Conservation (phyloP, 2,888 invertebrate genomes). For the Argyra leucocephala region DNA sequence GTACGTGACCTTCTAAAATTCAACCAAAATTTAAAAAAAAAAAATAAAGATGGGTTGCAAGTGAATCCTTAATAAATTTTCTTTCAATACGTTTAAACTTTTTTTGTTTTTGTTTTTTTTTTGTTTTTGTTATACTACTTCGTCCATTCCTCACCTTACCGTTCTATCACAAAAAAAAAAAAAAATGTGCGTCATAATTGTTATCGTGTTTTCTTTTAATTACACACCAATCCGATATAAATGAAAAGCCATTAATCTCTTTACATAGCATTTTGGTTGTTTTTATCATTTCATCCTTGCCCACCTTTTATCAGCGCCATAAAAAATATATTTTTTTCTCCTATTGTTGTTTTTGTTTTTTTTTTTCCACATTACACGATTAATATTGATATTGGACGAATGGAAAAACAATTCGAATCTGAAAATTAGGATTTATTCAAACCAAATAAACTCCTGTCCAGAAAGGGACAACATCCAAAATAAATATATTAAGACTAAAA, state of each 20-base stretch:
- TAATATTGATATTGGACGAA: too few species aligned
- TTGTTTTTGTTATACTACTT: neutral
- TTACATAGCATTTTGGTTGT: neutral
- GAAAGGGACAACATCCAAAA: too few species aligned
- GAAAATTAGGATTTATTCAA: too few species aligned
- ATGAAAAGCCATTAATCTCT: neutral
- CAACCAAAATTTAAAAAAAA: too few species aligned
- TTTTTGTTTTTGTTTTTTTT: neutral
- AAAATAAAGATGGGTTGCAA: neutral
- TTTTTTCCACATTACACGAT: too few species aligned
- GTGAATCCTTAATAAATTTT: neutral
- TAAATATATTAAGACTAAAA: too few species aligned
- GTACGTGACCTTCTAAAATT: neutral
- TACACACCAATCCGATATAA: slow-evolving; percentile 1
- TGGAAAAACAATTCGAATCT: too few species aligned
- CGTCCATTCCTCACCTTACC: too few species aligned
- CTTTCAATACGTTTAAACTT: neutral
- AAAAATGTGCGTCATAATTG: neutral
- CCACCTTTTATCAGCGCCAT: slow-evolving; percentile 6
- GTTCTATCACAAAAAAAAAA: too few species aligned
- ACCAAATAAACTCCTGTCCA: too few species aligned
- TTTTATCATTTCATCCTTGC: neutral
- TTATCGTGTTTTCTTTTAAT: slow-evolving; percentile 6
- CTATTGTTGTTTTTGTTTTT: neutral
- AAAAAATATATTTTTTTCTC: neutral